Base-by-base conservation (phyloP, 2,888 invertebrate genomes). In the Synergus umbraculus region DNA sequence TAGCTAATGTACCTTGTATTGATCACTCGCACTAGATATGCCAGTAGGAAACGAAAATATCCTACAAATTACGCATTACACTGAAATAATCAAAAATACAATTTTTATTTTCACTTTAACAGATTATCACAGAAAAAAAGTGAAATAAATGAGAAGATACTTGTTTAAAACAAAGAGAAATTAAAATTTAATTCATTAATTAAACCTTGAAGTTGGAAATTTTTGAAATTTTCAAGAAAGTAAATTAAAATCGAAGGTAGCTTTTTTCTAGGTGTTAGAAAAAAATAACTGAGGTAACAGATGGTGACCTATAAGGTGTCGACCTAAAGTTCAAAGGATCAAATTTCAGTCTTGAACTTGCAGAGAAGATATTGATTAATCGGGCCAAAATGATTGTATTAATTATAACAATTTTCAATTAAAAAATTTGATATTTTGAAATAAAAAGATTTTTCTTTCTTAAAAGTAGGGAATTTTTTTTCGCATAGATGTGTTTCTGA, bases 261-360 rank as follows among this genome's bases (percentile, higher is more conserved):
- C 12, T 18, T 43, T 44, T 18, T 7, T 13, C 7, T 46, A 4
- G 2, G 13, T 37, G 37, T 37, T 46, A 46, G 46, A 5, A 12
- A 22, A 29, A 29, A 4, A n/a, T 54, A 79, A 44, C 12, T 15
- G 44, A 66, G 18, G 77, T 79, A 67, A 76, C 76, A 79, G 63
- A 77, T 79, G 79, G 58, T 79, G 77, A 63, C 79, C 76, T 79
- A 67, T 29, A 79, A 73, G 73, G 73, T 73, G 54, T 73, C 73
- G 54, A 54, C 73, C 73, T n/a, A 73, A 73, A 73, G 73, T 54
- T 54, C n/a, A 73, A 54, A 66, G n/a, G 18, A 66, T 44, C 44
- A 43, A 66, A 67, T n/a, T 18, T 18, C 8, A 4, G n/a, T 49
- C 12, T 15, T 73, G 29, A 73, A 73, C 22, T 54, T 29, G 3